phyloP scores from a whole-genome alignment of 2,888 invertebrate species.

The Ptilodon capucinus region DNA sequence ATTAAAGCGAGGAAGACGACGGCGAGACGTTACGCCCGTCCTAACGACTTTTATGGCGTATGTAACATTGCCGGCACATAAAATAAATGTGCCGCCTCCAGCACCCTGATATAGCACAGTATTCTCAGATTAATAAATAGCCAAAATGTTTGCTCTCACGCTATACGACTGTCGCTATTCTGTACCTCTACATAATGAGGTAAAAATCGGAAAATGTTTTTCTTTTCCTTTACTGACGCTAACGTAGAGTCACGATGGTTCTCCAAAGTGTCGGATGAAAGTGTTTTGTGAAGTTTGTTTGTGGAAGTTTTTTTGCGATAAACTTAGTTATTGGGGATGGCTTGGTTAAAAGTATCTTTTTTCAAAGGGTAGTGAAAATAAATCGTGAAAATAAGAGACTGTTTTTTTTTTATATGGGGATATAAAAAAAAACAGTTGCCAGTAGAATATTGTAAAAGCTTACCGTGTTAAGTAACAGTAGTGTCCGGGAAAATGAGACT shows the following conservation, averaged over 20 bases:
- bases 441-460: neutral
- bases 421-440: too few species aligned
- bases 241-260: conserved; percentile 31
- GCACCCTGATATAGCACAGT: conserved; percentile 68
- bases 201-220: conserved; percentile 56
- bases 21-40: conserved; percentile 80
- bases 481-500: conserved; percentile 5
- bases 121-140: conserved; percentile 78
- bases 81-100: conserved; percentile 80
- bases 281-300: conserved; percentile 27
- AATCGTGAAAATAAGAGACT: too few species aligned
- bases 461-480: neutral
- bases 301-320: conserved; percentile 32
- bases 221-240: conserved; percentile 35
- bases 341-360: conserved; percentile 19
- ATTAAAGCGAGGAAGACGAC: conserved; percentile 79
- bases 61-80: conserved; percentile 81
- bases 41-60: conserved; percentile 82
- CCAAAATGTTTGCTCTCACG: conserved; percentile 76
- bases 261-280: conserved; percentile 26
- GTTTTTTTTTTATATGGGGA: too few species aligned
- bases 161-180: conserved; percentile 62
- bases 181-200: conserved; percentile 59
- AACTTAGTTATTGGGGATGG: conserved; percentile 23
- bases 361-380: too few species aligned